Base-by-base conservation (phyloP, 2,888 invertebrate species). In the Pyrocoelia pectoralis region DNA sequence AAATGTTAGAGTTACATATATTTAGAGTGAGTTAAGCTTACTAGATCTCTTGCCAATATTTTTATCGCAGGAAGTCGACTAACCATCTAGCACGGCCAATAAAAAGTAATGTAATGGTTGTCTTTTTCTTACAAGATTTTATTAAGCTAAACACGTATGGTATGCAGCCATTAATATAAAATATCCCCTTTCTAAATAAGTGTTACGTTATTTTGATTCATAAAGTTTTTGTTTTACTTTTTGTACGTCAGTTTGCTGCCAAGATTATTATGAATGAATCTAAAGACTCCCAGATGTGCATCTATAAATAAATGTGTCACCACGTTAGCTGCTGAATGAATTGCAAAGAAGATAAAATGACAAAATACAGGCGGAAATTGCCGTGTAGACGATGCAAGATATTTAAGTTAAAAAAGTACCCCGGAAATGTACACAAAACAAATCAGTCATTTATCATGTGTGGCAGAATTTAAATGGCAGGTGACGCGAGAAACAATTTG, bases 231-330 rank as follows among this genome's bases (percentile, higher is more conserved):
- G 43, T 61, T 56, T 56, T 51, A 13, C 48, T 51, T 13, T n/a
- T 6, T 33, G 13, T 51, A 29, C 10, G 17, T 43, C 33, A 46
- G 33, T 9, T 54, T n/a, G 12, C 24, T 56, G 56, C 56, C 60
- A 64, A 62, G 52, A 54, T 24, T 53, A 50, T 65, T 59, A 65
- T 65, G 65, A 65, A 65, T 65, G 65, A 65, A 53, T 41, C 43
- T 29, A 5, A 1, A 54, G 29, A 24, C 14, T 18, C 46, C 65
- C 65, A 65, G 65, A 65, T 65, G 65, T 61, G 48, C 61, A 38
- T 18, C 57, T 58, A 65, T 61, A 65, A 65, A 65, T 65, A 65
- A 49, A 57, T 19, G 61, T 53, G 56, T 62, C 62, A 48, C 53
- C 57, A 57, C 43, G 18, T 53, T 56, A 48, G 50, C 61, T 52